phyloP scores from a whole-genome alignment of 23 tunicate genomes.

The Halocynthia aurantium region DNA sequence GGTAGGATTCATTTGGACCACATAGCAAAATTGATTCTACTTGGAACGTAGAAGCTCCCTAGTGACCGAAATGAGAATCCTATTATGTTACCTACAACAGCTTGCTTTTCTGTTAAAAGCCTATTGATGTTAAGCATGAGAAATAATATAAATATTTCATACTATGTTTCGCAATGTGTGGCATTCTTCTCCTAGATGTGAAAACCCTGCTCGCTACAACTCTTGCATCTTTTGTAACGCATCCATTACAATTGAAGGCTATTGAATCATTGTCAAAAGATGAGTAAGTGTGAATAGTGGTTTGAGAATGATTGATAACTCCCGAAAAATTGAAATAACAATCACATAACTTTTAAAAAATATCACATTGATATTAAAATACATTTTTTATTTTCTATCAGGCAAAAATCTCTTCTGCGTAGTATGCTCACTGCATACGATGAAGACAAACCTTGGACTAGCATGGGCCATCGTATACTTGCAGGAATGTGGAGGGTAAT shows the following conservation, averaged over 20 bases:
- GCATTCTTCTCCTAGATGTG: slow-evolving; percentile 32
- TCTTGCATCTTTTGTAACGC: slow-evolving; percentile 87
- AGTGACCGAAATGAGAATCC: too few relatives aligned
- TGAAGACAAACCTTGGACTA: slow-evolving; percentile 95
- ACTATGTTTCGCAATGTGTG: too few relatives aligned
- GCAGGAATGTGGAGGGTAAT: slow-evolving; percentile 95
- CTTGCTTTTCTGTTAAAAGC: too few relatives aligned
- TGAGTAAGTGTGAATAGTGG: slow-evolving; percentile 33
- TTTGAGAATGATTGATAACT: not conserved
- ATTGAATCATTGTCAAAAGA: slow-evolving; percentile 58
- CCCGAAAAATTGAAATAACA: not conserved
- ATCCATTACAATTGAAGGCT: slow-evolving; percentile 67
- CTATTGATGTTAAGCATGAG: too few relatives aligned
- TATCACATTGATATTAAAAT: too few relatives aligned
- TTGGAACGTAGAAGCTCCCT: too few relatives aligned
- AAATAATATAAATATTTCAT: too few relatives aligned
- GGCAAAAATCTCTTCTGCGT: slow-evolving; percentile 42
- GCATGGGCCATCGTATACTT: slow-evolving; percentile 84
- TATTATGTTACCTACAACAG: too few relatives aligned
- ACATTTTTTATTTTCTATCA: not conserved
- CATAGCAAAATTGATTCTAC: too few relatives aligned
- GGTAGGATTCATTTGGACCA: too few relatives aligned
- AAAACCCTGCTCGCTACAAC: slow-evolving; percentile 94
- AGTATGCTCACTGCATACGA: slow-evolving; percentile 92
- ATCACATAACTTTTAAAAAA: not conserved